phyloP scores from a whole-genome alignment of 1,140 invertebrate species.

The Drosophila pruinosa region DNA sequence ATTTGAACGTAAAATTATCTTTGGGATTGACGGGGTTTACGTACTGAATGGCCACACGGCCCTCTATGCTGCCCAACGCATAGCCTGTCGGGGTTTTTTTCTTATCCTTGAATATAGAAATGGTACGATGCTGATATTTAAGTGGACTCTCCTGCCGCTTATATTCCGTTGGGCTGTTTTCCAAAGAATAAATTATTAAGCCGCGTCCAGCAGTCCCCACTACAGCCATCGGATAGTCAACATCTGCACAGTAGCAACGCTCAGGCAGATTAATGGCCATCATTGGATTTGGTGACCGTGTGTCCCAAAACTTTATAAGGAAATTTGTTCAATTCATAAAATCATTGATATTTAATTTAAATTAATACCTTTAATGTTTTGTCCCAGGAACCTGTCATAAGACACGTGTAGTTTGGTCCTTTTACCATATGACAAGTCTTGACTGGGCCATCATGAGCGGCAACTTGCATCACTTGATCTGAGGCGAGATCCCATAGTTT shows the following conservation, averaged over 20 bases:
- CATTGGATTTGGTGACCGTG: conserved; percentile 93
- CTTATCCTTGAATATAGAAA: conserved; percentile 96
- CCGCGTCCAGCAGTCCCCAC: conserved; percentile 96
- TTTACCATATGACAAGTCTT: conserved; percentile 99
- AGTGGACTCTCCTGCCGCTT: conserved; percentile 97
- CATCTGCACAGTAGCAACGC: conserved; percentile 98
- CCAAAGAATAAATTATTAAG: conserved; percentile 97
- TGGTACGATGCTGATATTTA: conserved; percentile 97
- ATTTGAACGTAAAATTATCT: conserved; percentile 99
- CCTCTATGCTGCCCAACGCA: conserved; percentile 97
- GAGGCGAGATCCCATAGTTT: conserved; percentile 99
- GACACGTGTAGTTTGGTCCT: conserved; percentile 95
- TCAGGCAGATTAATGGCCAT: conserved; percentile 95
- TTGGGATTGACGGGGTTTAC: conserved; percentile 96
- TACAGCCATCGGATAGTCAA: conserved; percentile 98
- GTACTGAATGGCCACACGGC: conserved; percentile 98
- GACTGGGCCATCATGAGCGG: conserved; percentile 97
- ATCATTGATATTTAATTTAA: neutral
- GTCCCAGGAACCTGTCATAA: conserved; percentile 99
- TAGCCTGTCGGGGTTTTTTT: conserved; percentile 89
- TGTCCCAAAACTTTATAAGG: conserved; percentile 96
- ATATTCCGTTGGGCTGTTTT: conserved; percentile 96
- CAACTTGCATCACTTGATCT: conserved; percentile 97
- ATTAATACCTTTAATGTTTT: conserved; percentile 95
- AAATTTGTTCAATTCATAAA: neutral